These are phyloP conservation scores for Sepioteuthis lessoniana DNA, from an alignment of 2,888 invertebrate species.

Conservation along the genomic window DNA sequence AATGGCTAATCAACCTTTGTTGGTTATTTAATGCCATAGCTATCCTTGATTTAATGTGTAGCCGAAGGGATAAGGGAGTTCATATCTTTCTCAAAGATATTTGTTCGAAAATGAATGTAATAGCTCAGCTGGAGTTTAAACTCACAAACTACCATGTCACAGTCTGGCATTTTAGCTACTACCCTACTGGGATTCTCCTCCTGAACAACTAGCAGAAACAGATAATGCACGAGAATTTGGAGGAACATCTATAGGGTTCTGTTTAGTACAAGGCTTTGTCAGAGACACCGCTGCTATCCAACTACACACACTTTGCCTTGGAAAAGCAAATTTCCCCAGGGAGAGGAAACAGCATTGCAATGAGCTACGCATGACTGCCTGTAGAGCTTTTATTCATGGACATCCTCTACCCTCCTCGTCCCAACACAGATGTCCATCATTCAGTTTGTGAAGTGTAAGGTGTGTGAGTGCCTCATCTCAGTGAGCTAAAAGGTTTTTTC, in stretches of 20 bases:
- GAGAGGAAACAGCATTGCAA: background rate
- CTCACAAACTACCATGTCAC: too few species aligned
- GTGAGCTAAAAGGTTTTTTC: conserved; percentile 12
- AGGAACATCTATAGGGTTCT: background rate
- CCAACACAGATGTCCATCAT: background rate
- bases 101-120: too few species aligned
- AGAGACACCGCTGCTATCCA: background rate
- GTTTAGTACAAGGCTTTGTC: background rate
- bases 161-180: too few species aligned
- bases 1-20: too few species aligned
- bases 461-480: background rate
- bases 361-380: conserved; percentile 4
- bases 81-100: too few species aligned
- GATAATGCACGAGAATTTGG: background rate
- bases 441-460: background rate
- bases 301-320: background rate
- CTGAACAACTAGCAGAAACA: background rate
- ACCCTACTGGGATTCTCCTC: too few species aligned
- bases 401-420: background rate
- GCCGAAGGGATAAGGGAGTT: too few species aligned
- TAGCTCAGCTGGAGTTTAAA: too few species aligned
- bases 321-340: conserved; percentile 33
- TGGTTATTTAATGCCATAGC: too few species aligned
- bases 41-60: too few species aligned
- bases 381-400: background rate